Evolutionary conservation across 1,140 invertebrate genomes (phyloP), one percentile per base, ranked within the genome.

Genomic region (Acromyrmex charruanus): DNA sequence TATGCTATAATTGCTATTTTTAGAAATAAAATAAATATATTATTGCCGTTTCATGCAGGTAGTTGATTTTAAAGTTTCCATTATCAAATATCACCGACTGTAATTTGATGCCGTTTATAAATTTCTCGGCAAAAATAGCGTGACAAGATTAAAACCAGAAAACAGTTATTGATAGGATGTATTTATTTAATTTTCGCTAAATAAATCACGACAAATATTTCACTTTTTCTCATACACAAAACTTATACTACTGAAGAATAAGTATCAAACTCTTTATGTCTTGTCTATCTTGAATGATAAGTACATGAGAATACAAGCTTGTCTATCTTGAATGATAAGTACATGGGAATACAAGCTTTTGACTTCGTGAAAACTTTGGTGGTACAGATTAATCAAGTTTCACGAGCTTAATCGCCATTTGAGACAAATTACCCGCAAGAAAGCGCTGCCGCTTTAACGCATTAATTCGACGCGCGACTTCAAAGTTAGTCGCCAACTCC

Each of bases 381-480:
- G 28, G 35, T 10, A 53, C 25, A 58, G 39, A 84, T 84, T 84
- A 84, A 84, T 84, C 21, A 49, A 85, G 63, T 77, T 85, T 55
- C n/a, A 35, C 61, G 14, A 55, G 51, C 35, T 79, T 85, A 79
- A 85, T 85, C 39, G n/a, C 59, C 18, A 49, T 53, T 53, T 59
- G 59, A 31, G 35, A 65, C 25, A 58, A 51, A 49, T 61, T 53
- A 28, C 49, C 9, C 18, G 31, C 44, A 49, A 35, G 49, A 74
- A 72, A 51, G 63, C 58, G 35, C 18, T 31, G 66, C 25, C 59
- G 4, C 12, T 72, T 59, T n/a, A 86, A 71, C 58, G n/a, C 84
- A 91, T 91, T 89, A 91, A 91, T 91, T 91, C 89, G 90, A 85
- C 77, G 81, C 77, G 75, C 90, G 87, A 85, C 77, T 61, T 80